phyloP scores from a whole-genome alignment of 2,113 vertebrate species.

The Ailuropoda melanoleuca region DNA sequence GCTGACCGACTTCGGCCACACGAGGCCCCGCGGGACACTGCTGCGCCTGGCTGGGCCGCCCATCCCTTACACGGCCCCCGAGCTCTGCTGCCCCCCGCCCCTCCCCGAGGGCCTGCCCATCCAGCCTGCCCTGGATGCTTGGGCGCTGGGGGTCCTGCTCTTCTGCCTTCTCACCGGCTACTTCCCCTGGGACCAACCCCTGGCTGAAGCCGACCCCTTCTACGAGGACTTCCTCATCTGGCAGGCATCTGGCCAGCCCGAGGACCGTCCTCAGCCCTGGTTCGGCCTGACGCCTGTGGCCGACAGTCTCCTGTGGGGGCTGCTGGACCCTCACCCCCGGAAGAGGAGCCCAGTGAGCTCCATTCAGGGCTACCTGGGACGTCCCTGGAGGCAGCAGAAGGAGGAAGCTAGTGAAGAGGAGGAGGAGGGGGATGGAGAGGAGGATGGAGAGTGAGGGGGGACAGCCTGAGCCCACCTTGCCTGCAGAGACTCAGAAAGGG shows the following conservation, averaged over 20 bases:
- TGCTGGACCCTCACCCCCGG: constrained; percentile 87
- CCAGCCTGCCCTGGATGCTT: constrained; percentile 92
- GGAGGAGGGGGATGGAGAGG: accelerated
- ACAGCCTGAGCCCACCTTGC: background rate
- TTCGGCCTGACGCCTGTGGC: constrained; percentile 87
- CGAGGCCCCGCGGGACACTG: constrained; percentile 91
- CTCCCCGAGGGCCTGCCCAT: constrained; percentile 88
- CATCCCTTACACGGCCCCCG: constrained; percentile 94
- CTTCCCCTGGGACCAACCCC: constrained; percentile 95
- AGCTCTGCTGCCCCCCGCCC: constrained; percentile 87
- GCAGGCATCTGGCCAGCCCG: constrained; percentile 81
- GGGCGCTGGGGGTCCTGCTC: constrained; percentile 94
- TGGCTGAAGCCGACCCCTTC: constrained; percentile 87
- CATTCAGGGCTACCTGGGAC: constrained; percentile 82
- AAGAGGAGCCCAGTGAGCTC: constrained; percentile 84
- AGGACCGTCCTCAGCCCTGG: constrained; percentile 90
- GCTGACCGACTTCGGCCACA: constrained; percentile 94
- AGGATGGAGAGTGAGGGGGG: background rate
- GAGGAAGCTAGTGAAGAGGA: accelerated
- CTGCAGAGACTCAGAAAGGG: accelerated
- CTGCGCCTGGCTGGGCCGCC: constrained; percentile 92
- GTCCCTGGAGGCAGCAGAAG: constrained; percentile 76
- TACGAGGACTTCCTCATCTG: constrained; percentile 94
- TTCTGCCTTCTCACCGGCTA: constrained; percentile 96
- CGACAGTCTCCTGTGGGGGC: constrained; percentile 88